Evolutionary conservation across 2,888 invertebrate genomes (phyloP), one percentile per base, ranked within the genome.

Genomic region (Acleris emargana): DNA sequence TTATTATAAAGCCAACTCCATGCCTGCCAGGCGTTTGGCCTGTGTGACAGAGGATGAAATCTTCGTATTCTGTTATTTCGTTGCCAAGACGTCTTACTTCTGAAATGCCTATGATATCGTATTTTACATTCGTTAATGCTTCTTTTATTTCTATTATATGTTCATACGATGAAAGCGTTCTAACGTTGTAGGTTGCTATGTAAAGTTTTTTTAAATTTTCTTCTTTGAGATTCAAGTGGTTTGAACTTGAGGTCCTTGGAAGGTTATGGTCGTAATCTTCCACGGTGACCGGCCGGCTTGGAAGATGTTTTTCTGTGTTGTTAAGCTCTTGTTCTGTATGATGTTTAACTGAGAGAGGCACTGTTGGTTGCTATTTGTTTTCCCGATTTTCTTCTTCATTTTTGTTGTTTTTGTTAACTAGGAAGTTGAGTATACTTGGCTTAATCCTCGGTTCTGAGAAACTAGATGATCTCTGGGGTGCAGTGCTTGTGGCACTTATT

Each of bases 1-100:
- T 76, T 20, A 78, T 68, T 45, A 78, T 43, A 47, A 77, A 79
- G 0, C 76, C 76, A 1, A 77, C 69, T 0, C 74, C 75, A 61
- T 73, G 57, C 20, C 25, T 18, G 0, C 75, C 74, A 13, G 68
- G 69, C 11, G 72, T 73, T 13, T 72, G 20, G 2, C 75, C 75
- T 51, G 57, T 72, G 55, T 73, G 20, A 55, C 71, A 73, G 0
- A 75, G 50, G 47, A 76, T 73, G n/a, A 69, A 69, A 6, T 73
- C 47, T 2, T 72, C 67, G 49, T 76, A 18, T 62, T 78, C 77
- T 68, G 71, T 67, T 32, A 76, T 78, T 49, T 62, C 61, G 18
- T 64, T 68, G 22, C 75, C 77, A 0, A 20, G 20, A 0, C 72
- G 42, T 61, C 75, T 68, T 1, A 45, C 43, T 71, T 77, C 76